Evolutionary conservation across 2,113 vertebrate species (phyloP).

Genomic region (Mesembrinibis cayennensis): DNA sequence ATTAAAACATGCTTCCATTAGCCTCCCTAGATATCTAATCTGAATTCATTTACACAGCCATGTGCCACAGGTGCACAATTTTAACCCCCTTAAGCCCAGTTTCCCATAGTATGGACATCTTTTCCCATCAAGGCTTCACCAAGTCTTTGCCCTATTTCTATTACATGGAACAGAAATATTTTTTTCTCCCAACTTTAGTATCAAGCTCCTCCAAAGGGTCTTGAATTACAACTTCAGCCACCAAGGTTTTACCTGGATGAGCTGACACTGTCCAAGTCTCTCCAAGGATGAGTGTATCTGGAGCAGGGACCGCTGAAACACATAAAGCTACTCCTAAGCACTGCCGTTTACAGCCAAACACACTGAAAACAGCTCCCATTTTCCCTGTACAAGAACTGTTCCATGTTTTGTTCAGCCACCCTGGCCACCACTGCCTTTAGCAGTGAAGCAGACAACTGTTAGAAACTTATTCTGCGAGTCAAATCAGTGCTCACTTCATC

Average conservation of each 20-base stretch:
- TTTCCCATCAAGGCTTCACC: neutral
- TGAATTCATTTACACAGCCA: conserved; percentile 16
- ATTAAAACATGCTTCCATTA: conserved; percentile 45
- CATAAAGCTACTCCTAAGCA: neutral
- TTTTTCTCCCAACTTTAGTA: neutral
- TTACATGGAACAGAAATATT: neutral
- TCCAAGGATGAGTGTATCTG: neutral
- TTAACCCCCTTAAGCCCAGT: neutral
- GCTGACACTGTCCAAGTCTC: neutral
- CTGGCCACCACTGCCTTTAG: neutral
- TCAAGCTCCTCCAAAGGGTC: neutral
- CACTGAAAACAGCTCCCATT: rapidly evolving
- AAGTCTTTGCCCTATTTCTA: neutral
- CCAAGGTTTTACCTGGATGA: neutral
- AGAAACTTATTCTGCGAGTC: neutral
- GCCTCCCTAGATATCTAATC: neutral
- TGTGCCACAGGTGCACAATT: neutral
- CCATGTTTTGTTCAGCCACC: rapidly evolving
- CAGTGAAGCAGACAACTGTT: neutral
- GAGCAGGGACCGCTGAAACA: neutral
- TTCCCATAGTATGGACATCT: neutral
- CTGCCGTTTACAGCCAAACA: neutral
- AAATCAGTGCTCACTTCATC: neutral
- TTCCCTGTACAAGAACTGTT: neutral
- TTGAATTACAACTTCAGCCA: neutral